Conservation (phyloP, 2,113 vertebrate species). For the Osmerus eperlanus region DNA sequence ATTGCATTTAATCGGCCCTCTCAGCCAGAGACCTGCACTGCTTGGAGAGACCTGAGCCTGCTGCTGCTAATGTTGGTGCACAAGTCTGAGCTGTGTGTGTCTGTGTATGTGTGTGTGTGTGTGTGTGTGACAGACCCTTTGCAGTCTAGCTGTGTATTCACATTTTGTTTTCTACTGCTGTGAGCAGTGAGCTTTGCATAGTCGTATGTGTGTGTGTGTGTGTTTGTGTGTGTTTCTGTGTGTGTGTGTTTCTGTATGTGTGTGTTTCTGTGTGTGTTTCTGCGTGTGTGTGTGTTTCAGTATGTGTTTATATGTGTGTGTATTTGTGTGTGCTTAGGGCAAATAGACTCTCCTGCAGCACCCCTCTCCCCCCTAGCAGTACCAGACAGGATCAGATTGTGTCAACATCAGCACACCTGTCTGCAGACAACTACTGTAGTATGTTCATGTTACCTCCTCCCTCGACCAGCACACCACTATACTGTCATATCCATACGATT, state of each 20-base stretch:
- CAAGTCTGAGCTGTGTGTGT: constrained; percentile 2
- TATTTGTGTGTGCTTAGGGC: constrained; percentile 14
- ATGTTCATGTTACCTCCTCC: constrained; percentile 7
- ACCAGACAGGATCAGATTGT: constrained; percentile 47
- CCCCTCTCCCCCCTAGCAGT: constrained; percentile 26
- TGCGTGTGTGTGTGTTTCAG: neutral
- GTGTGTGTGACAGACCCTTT: constrained; percentile 8
- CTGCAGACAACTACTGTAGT: neutral
- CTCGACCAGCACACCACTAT: constrained; percentile 8
- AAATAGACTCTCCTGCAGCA: too few species aligned
- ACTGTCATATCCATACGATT: constrained; percentile 15
- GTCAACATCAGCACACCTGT: constrained; percentile 26
- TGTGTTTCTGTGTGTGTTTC: constrained; percentile 16
- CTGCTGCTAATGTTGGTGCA: constrained; percentile 43
- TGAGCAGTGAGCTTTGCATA: constrained; percentile 15
- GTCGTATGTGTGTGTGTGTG: neutral
- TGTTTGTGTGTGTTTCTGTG: neutral
- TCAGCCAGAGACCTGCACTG: constrained; percentile 27
- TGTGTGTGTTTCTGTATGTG: neutral
- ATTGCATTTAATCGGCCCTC: neutral
- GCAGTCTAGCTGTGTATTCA: neutral
- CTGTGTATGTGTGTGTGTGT: neutral
- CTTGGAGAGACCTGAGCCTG: constrained; percentile 28
- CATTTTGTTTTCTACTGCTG: neutral
- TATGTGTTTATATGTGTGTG: constrained; percentile 6